Evolutionary conservation across 2,113 vertebrate genomes (phyloP).

Genomic region (Rattus rattus): DNA sequence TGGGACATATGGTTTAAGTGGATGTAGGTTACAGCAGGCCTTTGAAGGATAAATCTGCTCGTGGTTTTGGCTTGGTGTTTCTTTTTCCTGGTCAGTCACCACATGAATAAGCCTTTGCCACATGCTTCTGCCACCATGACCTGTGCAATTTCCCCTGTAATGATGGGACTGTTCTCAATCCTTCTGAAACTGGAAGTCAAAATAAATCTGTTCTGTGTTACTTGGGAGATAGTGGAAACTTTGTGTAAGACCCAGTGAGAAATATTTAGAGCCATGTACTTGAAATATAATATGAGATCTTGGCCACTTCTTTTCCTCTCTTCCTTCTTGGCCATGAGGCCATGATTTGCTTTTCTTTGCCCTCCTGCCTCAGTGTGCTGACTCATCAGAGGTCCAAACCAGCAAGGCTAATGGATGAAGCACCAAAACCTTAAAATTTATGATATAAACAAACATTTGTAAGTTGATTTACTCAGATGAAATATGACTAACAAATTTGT

Average conservation of each 20-base stretch:
- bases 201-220: neutral
- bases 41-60: neutral
- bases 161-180: neutral
- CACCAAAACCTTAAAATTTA: neutral
- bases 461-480: neutral
- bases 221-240: neutral
- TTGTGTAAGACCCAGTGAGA: neutral
- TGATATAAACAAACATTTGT: neutral
- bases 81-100: neutral
- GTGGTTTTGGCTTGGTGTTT: neutral
- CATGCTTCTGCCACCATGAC: neutral
- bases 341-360: no score
- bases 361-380: neutral
- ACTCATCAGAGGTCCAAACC: neutral
- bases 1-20: neutral
- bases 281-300: neutral
- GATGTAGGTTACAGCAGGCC: neutral
- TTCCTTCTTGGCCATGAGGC: neutral
- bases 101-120: neutral
- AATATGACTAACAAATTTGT: neutral
- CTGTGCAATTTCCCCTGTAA: neutral
- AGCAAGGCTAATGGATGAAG: no score
- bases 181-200: neutral
- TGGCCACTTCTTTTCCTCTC: neutral
- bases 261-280: neutral